These are phyloP conservation scores for Melanotaenia maccullochi DNA, from an alignment of 2,797 vertebrate genomes.

Conservation along the genomic window DNA sequence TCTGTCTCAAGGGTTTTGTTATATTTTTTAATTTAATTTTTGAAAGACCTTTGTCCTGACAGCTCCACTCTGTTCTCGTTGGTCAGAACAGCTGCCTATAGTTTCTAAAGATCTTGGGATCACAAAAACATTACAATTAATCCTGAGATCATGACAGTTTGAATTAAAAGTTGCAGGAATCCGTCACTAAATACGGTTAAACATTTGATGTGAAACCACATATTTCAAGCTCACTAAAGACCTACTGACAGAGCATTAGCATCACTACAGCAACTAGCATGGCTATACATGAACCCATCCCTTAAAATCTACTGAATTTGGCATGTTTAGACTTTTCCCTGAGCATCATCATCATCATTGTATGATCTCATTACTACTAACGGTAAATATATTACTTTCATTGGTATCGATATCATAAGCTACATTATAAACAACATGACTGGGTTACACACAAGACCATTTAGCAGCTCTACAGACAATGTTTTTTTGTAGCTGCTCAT, in stretches of 20 bases:
- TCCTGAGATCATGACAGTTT: not conserved
- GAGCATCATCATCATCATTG: constrained; percentile 34
- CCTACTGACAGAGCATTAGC: not conserved
- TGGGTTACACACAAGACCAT: constrained; percentile 21
- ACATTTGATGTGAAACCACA: not conserved
- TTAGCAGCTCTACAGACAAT: constrained; percentile 29
- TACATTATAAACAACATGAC: constrained; percentile 36
- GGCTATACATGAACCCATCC: constrained; percentile 11
- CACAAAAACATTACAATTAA: not conserved
- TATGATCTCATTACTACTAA: constrained; percentile 7
- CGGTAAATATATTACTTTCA: constrained; percentile 25
- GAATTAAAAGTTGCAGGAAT: not conserved
- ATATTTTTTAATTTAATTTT: too few species aligned
- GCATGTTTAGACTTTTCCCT: constrained; percentile 50
- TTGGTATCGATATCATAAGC: constrained; percentile 22
- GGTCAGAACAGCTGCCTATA: too few species aligned
- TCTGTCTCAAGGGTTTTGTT: too few species aligned
- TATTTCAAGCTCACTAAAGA: not conserved
- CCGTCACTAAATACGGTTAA: too few species aligned
- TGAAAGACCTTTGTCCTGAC: too few species aligned
- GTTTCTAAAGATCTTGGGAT: too few species aligned
- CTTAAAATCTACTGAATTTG: constrained; percentile 30
- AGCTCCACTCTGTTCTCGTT: too few species aligned
- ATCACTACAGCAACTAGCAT: not conserved
- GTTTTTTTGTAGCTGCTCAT: constrained; percentile 39